Evolutionary conservation across 2,113 vertebrate genomes (phyloP).

Genomic region (Pycnonotus jocosus): DNA sequence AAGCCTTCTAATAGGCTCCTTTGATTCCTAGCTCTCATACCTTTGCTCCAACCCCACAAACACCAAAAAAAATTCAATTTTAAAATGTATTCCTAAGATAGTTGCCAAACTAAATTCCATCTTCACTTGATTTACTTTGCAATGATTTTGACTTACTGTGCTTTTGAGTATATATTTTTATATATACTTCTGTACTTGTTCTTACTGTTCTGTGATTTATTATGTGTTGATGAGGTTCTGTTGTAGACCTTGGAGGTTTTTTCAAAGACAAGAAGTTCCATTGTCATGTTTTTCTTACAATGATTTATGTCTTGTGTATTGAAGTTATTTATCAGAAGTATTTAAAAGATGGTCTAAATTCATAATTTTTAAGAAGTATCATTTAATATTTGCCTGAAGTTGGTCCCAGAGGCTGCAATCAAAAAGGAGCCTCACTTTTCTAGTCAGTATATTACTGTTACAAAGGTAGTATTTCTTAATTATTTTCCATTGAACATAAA

Average conservation of each 20-base stretch:
- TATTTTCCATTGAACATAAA: background rate
- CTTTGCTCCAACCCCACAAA: background rate
- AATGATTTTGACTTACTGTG: background rate
- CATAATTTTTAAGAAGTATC: background rate
- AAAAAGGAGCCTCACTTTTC: background rate
- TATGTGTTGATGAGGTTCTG: slow-evolving; percentile 13
- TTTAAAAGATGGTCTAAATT: background rate
- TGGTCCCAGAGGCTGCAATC: background rate
- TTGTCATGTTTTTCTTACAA: background rate
- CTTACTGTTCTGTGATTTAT: slow-evolving; percentile 16
- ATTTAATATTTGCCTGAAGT: background rate
- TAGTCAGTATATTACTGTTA: background rate
- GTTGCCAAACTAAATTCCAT: background rate
- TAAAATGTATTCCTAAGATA: background rate
- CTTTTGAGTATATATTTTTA: background rate
- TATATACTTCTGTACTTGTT: background rate
- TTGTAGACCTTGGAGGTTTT: background rate
- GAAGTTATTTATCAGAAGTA: slow-evolving; percentile 6
- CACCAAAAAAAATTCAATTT: background rate
- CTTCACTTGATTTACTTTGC: background rate
- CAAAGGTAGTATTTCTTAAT: background rate
- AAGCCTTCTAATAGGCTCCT: background rate
- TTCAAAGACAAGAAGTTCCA: slow-evolving; percentile 23
- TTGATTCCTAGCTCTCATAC: background rate
- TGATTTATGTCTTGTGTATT: slow-evolving; percentile 5